Base-by-base conservation (phyloP, 2,888 invertebrate species). In the Noctua comes region DNA sequence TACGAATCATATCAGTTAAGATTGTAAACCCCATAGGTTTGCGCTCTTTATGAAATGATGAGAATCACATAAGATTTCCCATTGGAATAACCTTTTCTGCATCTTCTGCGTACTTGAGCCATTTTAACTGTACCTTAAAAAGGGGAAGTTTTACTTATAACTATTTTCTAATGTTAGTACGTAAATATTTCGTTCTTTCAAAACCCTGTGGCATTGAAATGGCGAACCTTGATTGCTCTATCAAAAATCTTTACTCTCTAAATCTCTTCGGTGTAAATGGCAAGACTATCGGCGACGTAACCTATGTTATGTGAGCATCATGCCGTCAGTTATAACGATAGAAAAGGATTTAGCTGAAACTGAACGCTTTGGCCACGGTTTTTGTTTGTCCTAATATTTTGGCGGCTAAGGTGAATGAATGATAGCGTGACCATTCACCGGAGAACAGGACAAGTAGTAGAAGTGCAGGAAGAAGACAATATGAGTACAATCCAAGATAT, bases 261-360 rank as follows among this genome's bases (percentile, higher is more conserved):
- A 68, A 62, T n/a, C 0, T 2, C n/a, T 71, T 62, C 79, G 68
- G 72, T 79, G 79, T 68, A 21, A 72, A 72, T 51, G 68, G 36
- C 36, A 77, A 54, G 54, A 51, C 48, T 62, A 68, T 68, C 51
- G 43, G 2, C 59, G 24, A 31, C 54, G 43, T 72, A 46, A 78
- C 21, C 59, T 27, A 65, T 54, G 59, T 51, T n/a, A 36, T 66
- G 71, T 66, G 68, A 64, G 64, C 51, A 62, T 36, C 31, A 36
- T 66, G n/a, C 31, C 71, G 21, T 18, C 51, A 51, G 66, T 2
- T 51, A 59, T 6, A 36, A n/a, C 68, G 51, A 72, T 68, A 36
- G n/a, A 24, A 68, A 78, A 71, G 66, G 71, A 51, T 51, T 79
- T 68, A 48, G 65, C 7, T 31, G 10, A 62, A 62, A 21, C 31